Evolutionary conservation across 2,797 vertebrate species (phyloP).

Genomic region (Halcyon smyrnensis): DNA sequence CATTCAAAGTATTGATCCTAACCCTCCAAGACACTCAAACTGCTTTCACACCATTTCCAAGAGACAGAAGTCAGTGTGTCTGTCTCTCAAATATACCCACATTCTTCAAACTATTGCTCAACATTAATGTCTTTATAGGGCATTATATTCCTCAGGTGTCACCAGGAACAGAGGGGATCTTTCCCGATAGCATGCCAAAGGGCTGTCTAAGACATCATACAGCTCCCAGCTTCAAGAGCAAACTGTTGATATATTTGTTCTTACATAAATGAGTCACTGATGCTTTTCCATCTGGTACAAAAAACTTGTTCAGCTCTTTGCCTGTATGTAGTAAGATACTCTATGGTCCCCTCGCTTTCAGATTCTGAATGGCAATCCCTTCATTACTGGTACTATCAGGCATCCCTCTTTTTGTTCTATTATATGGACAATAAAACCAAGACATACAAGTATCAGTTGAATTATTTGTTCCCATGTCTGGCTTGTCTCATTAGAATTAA

Average conservation of each 20-base stretch:
- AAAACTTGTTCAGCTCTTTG: not conserved
- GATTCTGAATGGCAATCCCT: not conserved
- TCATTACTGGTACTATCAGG: not conserved
- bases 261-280: not conserved
- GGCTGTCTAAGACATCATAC: not conserved
- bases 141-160: not conserved
- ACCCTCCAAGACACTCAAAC: not conserved
- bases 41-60: not conserved
- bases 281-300: not conserved
- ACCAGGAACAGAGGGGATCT: not conserved
- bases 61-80: not conserved
- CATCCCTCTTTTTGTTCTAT: not conserved
- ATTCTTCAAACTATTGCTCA: not conserved
- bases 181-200: not conserved
- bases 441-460: not conserved
- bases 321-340: not conserved
- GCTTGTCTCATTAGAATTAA: not conserved
- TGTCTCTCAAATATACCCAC: not conserved
- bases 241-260: not conserved
- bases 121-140: not conserved
- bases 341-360: not conserved
- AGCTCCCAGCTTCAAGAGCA: not conserved
- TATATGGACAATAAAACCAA: not conserved
- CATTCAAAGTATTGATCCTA: not conserved
- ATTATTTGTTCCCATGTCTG: not conserved